phyloP scores from a whole-genome alignment of 2,113 vertebrate genomes.

The Marcusenius ussheri region DNA sequence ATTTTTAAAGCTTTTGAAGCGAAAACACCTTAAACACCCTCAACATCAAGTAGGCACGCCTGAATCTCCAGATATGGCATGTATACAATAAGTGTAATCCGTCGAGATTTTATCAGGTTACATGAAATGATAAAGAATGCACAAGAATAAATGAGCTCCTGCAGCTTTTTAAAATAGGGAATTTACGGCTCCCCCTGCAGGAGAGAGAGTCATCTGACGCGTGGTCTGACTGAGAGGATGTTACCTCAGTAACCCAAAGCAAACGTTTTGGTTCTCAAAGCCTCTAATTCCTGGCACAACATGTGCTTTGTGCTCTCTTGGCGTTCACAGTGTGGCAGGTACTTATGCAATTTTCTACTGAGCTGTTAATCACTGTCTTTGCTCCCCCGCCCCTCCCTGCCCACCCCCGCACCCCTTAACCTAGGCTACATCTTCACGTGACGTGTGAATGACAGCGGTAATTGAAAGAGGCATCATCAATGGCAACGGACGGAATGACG shows the following conservation, averaged over 20 bases:
- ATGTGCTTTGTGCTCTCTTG: not conserved
- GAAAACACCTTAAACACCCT: not conserved
- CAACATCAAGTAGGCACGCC: not conserved
- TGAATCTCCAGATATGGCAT: not conserved
- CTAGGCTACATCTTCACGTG: not conserved
- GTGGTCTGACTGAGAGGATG: not conserved
- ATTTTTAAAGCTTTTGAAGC: not conserved
- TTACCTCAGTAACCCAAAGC: not conserved
- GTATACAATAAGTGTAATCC: not conserved
- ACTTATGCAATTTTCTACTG: not conserved
- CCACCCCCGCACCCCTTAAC: not conserved
- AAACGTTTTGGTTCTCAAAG: not conserved
- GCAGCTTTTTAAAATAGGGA: not conserved
- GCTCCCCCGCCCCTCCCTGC: not conserved
- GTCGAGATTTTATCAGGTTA: not conserved
- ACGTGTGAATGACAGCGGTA: not conserved
- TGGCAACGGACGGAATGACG: slow-evolving; percentile 50
- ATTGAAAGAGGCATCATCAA: slow-evolving; percentile 33
- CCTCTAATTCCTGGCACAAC: not conserved
- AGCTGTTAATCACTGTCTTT: not conserved
- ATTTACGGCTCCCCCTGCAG: slow-evolving; percentile 4
- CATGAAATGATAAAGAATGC: not conserved
- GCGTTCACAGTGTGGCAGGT: not conserved
- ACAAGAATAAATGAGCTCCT: not conserved
- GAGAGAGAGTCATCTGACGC: not conserved